Conservation (phyloP, 2,888 invertebrate genomes). For the Drosophila pegasa region DNA sequence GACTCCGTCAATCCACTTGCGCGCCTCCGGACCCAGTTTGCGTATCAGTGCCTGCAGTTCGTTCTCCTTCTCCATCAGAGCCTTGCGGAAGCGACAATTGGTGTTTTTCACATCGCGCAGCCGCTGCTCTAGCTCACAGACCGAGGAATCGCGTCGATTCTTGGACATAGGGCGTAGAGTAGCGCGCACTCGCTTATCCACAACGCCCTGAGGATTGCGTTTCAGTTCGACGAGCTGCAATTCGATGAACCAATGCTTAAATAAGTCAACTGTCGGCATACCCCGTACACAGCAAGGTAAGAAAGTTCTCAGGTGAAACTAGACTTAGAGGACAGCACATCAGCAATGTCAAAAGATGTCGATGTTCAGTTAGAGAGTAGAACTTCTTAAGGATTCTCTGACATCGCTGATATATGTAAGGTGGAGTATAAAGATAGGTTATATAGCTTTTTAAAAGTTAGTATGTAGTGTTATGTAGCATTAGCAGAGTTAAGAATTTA, state of each 20-base stretch:
- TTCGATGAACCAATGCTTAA: constrained; percentile 18
- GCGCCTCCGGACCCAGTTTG: constrained; percentile 84
- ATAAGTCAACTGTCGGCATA: background rate
- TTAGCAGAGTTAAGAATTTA: constrained; percentile 58
- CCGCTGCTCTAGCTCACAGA: constrained; percentile 92
- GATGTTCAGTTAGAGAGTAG: background rate
- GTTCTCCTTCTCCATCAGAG: constrained; percentile 93
- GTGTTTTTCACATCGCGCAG: constrained; percentile 93
- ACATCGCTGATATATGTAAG: constrained; percentile 32
- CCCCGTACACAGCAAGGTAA: constrained; percentile 48
- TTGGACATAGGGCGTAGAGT: constrained; percentile 94
- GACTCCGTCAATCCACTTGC: constrained; percentile 85
- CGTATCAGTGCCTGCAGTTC: constrained; percentile 88
- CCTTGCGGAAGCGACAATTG: constrained; percentile 93
- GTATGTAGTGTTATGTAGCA: constrained; percentile 78
- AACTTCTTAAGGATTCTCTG: background rate
- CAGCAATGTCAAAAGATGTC: constrained; percentile 11
- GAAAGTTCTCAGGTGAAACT: constrained; percentile 22
- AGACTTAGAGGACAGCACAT: constrained; percentile 28
- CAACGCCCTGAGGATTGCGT: constrained; percentile 92
- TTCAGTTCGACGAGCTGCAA: constrained; percentile 94
- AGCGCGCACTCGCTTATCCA: constrained; percentile 93
- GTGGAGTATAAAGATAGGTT: constrained; percentile 9
- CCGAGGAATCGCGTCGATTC: constrained; percentile 91
- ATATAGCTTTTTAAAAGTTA: constrained; percentile 43